A percentile compares a stretch with the other conserved stretches of the same genome.
phyloP scores from a whole-genome alignment of 2,888 invertebrate genomes.

The Cataglyphis livida region DNA sequence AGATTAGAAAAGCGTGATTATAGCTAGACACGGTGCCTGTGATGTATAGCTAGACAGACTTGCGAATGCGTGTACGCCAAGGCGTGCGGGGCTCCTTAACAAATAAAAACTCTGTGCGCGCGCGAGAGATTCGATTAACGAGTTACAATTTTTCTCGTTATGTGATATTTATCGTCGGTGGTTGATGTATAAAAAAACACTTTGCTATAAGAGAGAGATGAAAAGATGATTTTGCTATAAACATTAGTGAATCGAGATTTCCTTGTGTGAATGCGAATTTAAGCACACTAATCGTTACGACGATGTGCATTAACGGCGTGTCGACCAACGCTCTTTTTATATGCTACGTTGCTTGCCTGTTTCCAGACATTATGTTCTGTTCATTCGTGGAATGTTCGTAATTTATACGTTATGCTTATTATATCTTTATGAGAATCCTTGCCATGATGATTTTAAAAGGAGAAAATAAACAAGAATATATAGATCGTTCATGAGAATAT shows the following conservation, averaged over 20 bases:
- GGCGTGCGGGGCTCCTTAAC: conserved; percentile 78
- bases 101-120: conserved; percentile 63
- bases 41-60: conserved; percentile 82
- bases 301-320: conserved; percentile 8
- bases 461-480: neutral
- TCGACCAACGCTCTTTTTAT: neutral
- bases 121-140: conserved; percentile 60
- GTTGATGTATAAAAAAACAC: conserved; percentile 72
- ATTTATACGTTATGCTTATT: neutral
- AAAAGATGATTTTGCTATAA: conserved; percentile 19
- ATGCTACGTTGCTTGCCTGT: neutral
- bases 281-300: conserved; percentile 25
- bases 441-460: neutral
- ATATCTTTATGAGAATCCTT: neutral
- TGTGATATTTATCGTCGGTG: conserved; percentile 80
- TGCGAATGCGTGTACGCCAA: conserved; percentile 72
- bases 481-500: neutral
- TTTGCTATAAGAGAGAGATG: conserved; percentile 56
- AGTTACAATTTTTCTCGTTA: conserved; percentile 75
- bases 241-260: conserved; percentile 45
- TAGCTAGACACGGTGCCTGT: conserved; percentile 82
- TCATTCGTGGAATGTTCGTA: neutral
- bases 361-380: neutral
- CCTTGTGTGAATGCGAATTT: conserved; percentile 29
- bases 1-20: conserved; percentile 75